Evolutionary conservation across 2,797 vertebrate species (phyloP).

Genomic region (Poecilia velifera): DNA sequence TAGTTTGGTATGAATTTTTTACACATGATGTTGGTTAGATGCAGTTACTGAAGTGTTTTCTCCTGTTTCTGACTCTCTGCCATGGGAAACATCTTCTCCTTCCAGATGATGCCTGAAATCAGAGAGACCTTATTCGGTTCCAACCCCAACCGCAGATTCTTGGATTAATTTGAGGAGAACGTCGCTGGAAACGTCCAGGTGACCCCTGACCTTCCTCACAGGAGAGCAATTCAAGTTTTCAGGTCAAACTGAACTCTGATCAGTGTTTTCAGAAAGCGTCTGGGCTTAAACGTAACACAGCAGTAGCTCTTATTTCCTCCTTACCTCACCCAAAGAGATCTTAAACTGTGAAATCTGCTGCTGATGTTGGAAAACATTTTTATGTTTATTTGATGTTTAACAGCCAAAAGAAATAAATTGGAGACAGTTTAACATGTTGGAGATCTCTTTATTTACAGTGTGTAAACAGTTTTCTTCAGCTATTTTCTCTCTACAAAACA

Average conservation of each 20-base stretch:
- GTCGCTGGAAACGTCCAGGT: conserved; percentile 20
- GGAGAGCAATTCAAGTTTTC: neutral
- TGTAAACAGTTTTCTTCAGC: conserved; percentile 65
- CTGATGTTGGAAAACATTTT: neutral
- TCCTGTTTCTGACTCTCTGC: neutral
- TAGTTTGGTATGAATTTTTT: neutral
- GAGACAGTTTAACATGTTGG: conserved; percentile 44
- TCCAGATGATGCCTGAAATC: conserved; percentile 97
- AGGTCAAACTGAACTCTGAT: conserved; percentile 15
- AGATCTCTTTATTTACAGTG: conserved; percentile 78
- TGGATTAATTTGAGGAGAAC: conserved; percentile 80
- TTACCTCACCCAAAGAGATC: conserved; percentile 25
- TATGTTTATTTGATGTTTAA: neutral
- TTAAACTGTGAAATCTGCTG: conserved; percentile 5
- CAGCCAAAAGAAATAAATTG: conserved; percentile 51
- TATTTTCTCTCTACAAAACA: conserved; percentile 53
- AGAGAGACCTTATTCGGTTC: conserved; percentile 89
- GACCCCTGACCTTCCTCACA: conserved; percentile 27
- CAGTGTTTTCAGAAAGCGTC: conserved; percentile 16
- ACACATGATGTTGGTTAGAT: neutral
- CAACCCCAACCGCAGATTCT: conserved; percentile 92
- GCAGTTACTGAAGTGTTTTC: neutral
- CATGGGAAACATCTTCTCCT: neutral
- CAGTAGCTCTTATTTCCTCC: conserved; percentile 12
- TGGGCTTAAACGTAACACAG: conserved; percentile 4